Base-by-base conservation (phyloP, 2,888 invertebrate species). In the Tipula helvola region DNA sequence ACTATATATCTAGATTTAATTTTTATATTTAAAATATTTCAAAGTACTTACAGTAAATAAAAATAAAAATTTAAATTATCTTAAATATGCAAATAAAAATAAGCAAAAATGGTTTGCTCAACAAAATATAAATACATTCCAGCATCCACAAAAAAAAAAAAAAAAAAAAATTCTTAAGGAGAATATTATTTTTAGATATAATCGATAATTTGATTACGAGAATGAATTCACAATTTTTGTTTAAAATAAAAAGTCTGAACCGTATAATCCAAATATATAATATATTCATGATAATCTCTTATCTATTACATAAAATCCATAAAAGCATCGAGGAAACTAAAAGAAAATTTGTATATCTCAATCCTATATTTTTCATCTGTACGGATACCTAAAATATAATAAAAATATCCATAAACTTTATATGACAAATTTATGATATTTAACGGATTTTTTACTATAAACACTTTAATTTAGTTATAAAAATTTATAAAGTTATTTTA, bases 131-230 rank as follows among this genome's bases (percentile, higher is more conserved):
- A 16, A 52, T 10, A 44, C 52, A 7, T 57, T 18, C 18, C n/a
- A 57, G 52, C 7, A 57, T 16, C 52, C 52, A 57, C 16, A 18
- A 57, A 16, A 16, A 16, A 57, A 57, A 57, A 18, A 12, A 16
- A 13, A 13, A 0, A 47, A 0, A 16, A 12, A 28, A 71, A 71
- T 71, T 71, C 71, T 71, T 71, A 28, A 71, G 28, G 10, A 28
- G 18, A 71, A 71, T 71, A 71, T 71, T 71, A 71, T 71, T 71
- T 71, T 71, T 71, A 28, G 71, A 71, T 71, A 71, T 71, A 71
- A 71, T 71, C 71, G 71, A 71, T 71, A 71, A 71, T 71, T 71
- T 71, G 71, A 71, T 71, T 71, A 71, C 71, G 71, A 71, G 71
- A 71, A 71, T 71, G 71, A 71, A 71, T 71, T 71, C 71, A 71